Conservation (phyloP, 2,113 vertebrate species). For the Zosterops lateralis region DNA sequence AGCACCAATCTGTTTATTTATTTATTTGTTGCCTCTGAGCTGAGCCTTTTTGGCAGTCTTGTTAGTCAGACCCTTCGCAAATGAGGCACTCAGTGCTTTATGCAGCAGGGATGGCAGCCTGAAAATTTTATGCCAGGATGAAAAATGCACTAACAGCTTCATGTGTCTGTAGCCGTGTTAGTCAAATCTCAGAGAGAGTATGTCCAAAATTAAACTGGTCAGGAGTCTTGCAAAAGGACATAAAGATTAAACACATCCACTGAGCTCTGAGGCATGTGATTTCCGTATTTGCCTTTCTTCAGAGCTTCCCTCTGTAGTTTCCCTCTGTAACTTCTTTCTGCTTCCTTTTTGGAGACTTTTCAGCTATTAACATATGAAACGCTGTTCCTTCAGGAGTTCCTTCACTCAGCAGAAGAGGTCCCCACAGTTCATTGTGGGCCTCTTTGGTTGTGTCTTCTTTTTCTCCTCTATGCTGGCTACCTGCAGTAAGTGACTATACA, state of each 20-base stretch:
- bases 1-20: fast-evolving
- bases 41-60: neutral
- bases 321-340: neutral
- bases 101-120: neutral
- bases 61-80: neutral
- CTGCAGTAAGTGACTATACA: neutral
- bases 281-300: neutral
- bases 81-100: neutral
- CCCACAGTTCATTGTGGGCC: neutral
- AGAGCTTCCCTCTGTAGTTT: neutral
- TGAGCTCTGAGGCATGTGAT: neutral
- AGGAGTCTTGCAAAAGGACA: neutral
- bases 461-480: neutral
- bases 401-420: neutral
- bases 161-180: neutral
- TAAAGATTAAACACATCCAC: neutral
- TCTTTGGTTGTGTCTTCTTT: neutral
- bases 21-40: neutral
- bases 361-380: neutral
- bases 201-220: neutral
- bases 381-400: neutral
- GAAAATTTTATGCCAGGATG: neutral
- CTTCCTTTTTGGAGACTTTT: neutral
- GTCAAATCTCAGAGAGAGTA: neutral
- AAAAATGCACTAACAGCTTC: neutral